A percentile compares a stretch with the other conserved stretches of the same genome.
Evolutionary conservation across 2,797 vertebrate genomes (phyloP).

Genomic region (Rousettus madagascariensis): DNA sequence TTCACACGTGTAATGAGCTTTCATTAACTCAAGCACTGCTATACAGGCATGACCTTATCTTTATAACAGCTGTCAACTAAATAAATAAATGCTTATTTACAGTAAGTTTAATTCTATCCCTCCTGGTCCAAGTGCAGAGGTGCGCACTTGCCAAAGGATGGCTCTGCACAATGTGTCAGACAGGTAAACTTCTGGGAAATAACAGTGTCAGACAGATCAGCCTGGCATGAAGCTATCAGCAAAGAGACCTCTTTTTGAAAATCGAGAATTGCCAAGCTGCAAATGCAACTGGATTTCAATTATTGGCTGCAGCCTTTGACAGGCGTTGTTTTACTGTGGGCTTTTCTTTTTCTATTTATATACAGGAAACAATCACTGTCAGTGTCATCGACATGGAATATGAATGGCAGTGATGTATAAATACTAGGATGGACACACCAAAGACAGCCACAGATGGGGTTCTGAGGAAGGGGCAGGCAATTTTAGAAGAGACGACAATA

Average conservation of each 20-base stretch:
- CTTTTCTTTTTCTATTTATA: neutral
- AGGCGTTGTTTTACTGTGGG: neutral
- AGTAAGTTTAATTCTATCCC: neutral
- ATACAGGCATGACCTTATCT: neutral
- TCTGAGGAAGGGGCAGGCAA: neutral
- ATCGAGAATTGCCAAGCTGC: neutral
- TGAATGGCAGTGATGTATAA: neutral
- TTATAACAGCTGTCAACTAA: constrained; percentile 35
- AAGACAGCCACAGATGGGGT: neutral
- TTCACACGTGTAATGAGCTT: neutral
- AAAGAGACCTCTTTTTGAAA: neutral
- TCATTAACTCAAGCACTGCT: neutral
- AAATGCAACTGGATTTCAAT: constrained; percentile 32
- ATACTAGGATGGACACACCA: neutral
- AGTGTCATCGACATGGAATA: neutral
- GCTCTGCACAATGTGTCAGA: neutral
- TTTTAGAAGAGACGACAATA: neutral
- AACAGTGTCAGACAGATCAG: neutral
- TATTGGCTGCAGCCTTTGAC: neutral
- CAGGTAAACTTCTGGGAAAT: constrained; percentile 39
- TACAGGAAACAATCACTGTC: neutral
- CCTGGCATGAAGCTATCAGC: neutral
- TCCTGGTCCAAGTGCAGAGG: neutral
- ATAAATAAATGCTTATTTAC: neutral
- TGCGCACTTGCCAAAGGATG: neutral